These are phyloP conservation scores for Aleiodes testaceus DNA, from an alignment of 2,888 invertebrate species.

Conservation along the genomic window DNA sequence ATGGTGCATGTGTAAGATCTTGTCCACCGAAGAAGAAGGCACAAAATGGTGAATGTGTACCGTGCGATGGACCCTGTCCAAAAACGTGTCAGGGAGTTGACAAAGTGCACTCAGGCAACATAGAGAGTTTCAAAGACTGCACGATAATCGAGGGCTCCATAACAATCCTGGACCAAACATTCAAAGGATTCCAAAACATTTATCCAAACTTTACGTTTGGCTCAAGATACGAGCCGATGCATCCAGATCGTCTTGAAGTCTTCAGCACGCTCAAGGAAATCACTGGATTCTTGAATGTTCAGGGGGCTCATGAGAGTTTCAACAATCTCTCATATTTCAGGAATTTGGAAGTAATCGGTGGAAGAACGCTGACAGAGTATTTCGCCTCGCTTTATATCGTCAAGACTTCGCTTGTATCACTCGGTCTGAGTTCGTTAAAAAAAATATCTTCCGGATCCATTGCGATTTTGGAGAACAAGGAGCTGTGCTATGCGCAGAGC, in stretches of 20 bases:
- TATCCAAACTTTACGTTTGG: conserved; percentile 88
- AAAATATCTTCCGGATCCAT: conserved; percentile 91
- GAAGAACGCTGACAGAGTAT: conserved; percentile 89
- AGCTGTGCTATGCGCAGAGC: conserved; percentile 90
- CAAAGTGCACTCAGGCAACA: conserved; percentile 90
- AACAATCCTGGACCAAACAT: conserved; percentile 90
- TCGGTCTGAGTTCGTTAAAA: conserved; percentile 88
- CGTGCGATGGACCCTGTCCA: conserved; percentile 95
- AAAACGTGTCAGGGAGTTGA: conserved; percentile 89
- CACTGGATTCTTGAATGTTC: conserved; percentile 93
- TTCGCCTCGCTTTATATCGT: conserved; percentile 93
- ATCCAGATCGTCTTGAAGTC: conserved; percentile 88
- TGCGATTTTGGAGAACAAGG: conserved; percentile 89
- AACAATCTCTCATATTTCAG: conserved; percentile 92
- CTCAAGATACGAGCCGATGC: conserved; percentile 85
- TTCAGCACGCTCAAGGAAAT: conserved; percentile 94
- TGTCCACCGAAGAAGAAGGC: conserved; percentile 93
- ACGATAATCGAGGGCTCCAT: conserved; percentile 96
- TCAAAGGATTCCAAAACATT: conserved; percentile 90
- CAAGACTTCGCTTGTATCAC: conserved; percentile 87
- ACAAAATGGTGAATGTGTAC: conserved; percentile 91
- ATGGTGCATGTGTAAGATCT: conserved; percentile 93
- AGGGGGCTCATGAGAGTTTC: conserved; percentile 89
- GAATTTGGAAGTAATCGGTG: conserved; percentile 94
- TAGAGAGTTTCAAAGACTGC: conserved; percentile 91